Evolutionary conservation across 1,140 invertebrate genomes (phyloP).

Genomic region (Choristoneura fumiferana): DNA sequence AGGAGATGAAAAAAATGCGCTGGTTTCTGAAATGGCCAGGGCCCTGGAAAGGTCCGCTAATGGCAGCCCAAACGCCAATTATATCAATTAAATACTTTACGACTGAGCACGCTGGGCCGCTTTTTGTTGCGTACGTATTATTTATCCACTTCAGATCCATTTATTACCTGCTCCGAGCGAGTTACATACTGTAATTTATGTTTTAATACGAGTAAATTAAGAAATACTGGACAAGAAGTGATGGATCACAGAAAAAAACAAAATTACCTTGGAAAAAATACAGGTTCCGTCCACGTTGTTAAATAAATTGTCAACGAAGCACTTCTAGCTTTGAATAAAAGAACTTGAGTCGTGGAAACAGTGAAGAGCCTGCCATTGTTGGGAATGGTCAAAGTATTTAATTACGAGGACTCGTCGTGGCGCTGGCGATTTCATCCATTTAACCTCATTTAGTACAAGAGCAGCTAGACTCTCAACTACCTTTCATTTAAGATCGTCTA

Average conservation of each 20-base stretch:
- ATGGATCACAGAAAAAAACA: too few relatives aligned
- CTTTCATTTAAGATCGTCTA: neutral
- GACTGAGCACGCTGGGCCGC: slow-evolving; percentile 19
- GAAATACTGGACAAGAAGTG: too few relatives aligned
- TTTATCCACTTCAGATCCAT: slow-evolving; percentile 20
- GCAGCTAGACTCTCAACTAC: neutral
- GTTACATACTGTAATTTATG: too few relatives aligned
- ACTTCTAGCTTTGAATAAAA: slow-evolving; percentile 30
- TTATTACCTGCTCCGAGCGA: neutral
- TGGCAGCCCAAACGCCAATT: slow-evolving; percentile 63
- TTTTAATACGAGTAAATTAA: too few relatives aligned
- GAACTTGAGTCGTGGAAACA: slow-evolving; percentile 35
- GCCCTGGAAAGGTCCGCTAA: slow-evolving; percentile 44
- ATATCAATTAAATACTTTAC: slow-evolving; percentile 68
- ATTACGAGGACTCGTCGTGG: slow-evolving; percentile 36
- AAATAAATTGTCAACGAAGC: slow-evolving; percentile 24
- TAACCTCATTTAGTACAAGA: slow-evolving; percentile 23
- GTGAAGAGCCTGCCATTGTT: slow-evolving; percentile 29
- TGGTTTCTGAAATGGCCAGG: slow-evolving; percentile 47
- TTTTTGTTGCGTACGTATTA: slow-evolving; percentile 26
- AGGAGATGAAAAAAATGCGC: slow-evolving; percentile 49
- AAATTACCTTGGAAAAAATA: too few relatives aligned
- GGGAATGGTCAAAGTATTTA: slow-evolving; percentile 45
- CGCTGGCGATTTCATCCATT: slow-evolving; percentile 31
- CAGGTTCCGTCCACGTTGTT: slow-evolving; percentile 1